Evolutionary conservation across 92 coral and sea anemone genomes (phyloP), one percentile per base, ranked within the genome.

Genomic region (Heteractis magnifica): DNA sequence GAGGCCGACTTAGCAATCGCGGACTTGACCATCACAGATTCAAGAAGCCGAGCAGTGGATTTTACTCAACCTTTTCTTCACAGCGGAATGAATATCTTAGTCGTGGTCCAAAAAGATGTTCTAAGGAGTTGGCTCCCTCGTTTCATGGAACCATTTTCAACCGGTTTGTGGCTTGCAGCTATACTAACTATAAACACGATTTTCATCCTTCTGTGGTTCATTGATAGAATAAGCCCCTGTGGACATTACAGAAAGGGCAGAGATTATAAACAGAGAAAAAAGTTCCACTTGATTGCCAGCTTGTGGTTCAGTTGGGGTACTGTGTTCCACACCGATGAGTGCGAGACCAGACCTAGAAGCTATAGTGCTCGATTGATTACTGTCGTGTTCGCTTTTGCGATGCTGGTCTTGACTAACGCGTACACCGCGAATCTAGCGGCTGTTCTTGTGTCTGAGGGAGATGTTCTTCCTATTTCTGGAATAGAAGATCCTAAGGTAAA

Each of bases 381-480:
- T 3, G 82, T 89, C 18, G 86, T 86, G 73, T 94, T 94, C 73
- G 93, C 98, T 8, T 94, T 92, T 64, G 88, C 88, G 12, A 94
- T 92, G 98, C 72, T 92, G 52, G 91, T 91, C 51, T 77, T 92
- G 19, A 92, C 91, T 48, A 92, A 94, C 16, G 89, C 93, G 7
- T 94, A 94, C 79, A 94, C 98, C 0, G 98, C 98, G 1, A 94
- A 90, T 19, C 85, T 94, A 44, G 97, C 98, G 7, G 98, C 98
- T 12, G 91, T 88, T 49, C 86, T 90, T 56, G 98, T 94, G 52
- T 88, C 90, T 60, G 90, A 88, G 81, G 90, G 79, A 55, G 93
- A 88, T 41, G 84, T 80, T 26, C 85, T 86, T 21, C 91, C 93
- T 5, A 78, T 91, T 44, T 79, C 84, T 12, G 97, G 94, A 21